Conservation (phyloP, 2,888 invertebrate species). For the Standfussiana lucernea region DNA sequence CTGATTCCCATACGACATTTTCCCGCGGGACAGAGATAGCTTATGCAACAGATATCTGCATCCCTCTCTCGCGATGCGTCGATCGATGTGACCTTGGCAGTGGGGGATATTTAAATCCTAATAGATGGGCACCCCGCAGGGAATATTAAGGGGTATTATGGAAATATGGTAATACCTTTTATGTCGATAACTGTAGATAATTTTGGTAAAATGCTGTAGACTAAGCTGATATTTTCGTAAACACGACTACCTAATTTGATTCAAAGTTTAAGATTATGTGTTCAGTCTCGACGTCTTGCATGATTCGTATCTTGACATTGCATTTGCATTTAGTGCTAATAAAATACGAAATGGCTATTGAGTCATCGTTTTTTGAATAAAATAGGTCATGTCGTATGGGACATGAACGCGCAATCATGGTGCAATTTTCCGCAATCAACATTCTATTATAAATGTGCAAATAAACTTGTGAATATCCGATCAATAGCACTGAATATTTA, state of each 20-base stretch:
- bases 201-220: neutral
- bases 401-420: neutral
- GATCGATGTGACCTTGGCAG: conserved; percentile 89
- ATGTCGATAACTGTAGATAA: conserved; percentile 7
- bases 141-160: conserved; percentile 50
- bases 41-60: conserved; percentile 61
- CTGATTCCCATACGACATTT: conserved; percentile 61
- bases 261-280: conserved; percentile 6
- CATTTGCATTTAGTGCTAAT: conserved; percentile 12
- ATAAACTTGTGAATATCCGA: conserved; percentile 12
- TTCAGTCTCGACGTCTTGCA: conserved; percentile 22
- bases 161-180: conserved; percentile 42
- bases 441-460: conserved; percentile 7
- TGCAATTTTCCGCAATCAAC: neutral
- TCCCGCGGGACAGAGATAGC: conserved; percentile 67
- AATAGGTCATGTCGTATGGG: conserved; percentile 16
- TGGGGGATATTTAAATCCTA: conserved; percentile 73
- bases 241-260: neutral
- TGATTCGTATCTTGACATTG: neutral
- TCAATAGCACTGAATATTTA: conserved; percentile 36
- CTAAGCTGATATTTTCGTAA: neutral
- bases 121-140: conserved; percentile 63
- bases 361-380: conserved; percentile 3
- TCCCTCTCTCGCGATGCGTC: conserved; percentile 71
- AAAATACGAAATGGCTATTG: neutral